Base-by-base conservation (phyloP, 2,888 invertebrate genomes). In the Rhimphoctona megacephalus region DNA sequence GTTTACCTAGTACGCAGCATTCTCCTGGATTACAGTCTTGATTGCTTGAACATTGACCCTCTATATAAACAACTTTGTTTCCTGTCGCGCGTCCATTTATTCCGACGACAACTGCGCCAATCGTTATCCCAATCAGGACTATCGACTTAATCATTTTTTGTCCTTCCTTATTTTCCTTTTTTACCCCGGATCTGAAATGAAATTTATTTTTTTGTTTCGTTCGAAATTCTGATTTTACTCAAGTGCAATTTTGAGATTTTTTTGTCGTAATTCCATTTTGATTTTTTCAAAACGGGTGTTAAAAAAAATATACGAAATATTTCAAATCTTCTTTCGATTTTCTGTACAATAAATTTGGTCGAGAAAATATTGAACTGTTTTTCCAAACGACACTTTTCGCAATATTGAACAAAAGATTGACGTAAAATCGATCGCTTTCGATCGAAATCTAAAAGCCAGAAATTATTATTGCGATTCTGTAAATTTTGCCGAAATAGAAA, bases 1-100 rank as follows among this genome's bases (percentile, higher is more conserved):
- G 72, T 89, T 85, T 81, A 93, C 93, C 87, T 85, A 93, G 85
- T n/a, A 87, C 80, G 64, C 93, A 93, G 83, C 93, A 93, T 33
- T 88, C 72, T 9, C 87, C 90, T 17, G 88, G 72, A n/a, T 66
- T 69, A 78, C 93, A 93, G 11, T 92, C 90, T 6, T 72, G 46
- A 77, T 85, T 89, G 70, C 83, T 91, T 36, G 86, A 85, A 85
- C 93, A 93, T 6, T 88, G 78, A 52, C 52, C 49, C 17, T 33
- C 11, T 19, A 85, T 67, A 69, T 89, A 89, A n/a, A 77, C 46
- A 17, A 88, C 88, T 36, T 69, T 80, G 61, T 30, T 67, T 49
- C 61, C 33, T 25, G 81, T 87, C 54, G 82, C 46, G 11, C 86
- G 81, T 66, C 78, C 86, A 57, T 61, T 82, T 66, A 76, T 84